A percentile compares a stretch with the other conserved stretches of the same genome.
Evolutionary conservation across 2,797 vertebrate species (phyloP).

Genomic region (Euthynnus affinis): DNA sequence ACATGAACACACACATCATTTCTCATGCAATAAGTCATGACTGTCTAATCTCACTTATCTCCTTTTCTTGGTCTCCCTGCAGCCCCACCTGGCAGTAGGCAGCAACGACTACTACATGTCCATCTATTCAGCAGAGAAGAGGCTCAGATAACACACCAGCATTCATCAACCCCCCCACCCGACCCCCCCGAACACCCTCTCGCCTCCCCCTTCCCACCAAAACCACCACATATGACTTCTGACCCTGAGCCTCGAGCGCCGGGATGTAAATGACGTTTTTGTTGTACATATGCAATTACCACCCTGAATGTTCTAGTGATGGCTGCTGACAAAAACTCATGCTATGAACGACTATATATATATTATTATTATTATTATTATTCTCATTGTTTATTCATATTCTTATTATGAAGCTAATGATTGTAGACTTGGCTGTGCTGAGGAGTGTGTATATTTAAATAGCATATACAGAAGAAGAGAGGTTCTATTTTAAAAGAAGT

Average conservation of each 20-base stretch:
- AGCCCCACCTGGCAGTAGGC: slow-evolving; percentile 97
- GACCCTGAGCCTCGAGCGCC: slow-evolving; percentile 60
- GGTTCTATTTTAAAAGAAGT: slow-evolving; percentile 81
- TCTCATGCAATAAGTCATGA: neutral
- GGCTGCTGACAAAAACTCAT: slow-evolving; percentile 89
- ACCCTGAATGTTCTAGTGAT: slow-evolving; percentile 90
- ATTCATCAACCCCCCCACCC: slow-evolving; percentile 12
- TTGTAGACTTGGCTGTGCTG: slow-evolving; percentile 87
- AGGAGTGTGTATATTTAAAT: slow-evolving; percentile 86
- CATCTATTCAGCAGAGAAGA: slow-evolving; percentile 98
- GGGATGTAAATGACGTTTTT: slow-evolving; percentile 83
- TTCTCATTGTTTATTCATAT: slow-evolving; percentile 81
- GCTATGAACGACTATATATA: slow-evolving; percentile 74
- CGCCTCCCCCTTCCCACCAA: slow-evolving; percentile 14
- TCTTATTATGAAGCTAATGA: slow-evolving; percentile 85
- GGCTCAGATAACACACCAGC: slow-evolving; percentile 92
- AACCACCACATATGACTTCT: slow-evolving; percentile 58
- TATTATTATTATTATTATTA: slow-evolving; percentile 72
- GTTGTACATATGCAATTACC: slow-evolving; percentile 91
- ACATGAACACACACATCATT: no score
- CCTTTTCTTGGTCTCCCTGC: slow-evolving; percentile 33
- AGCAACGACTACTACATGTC: slow-evolving; percentile 99
- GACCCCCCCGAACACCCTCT: no score
- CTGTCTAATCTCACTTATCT: neutral
- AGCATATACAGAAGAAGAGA: slow-evolving; percentile 79